phyloP scores from a whole-genome alignment of 2,797 vertebrate species.

The Sternarchorhynchus goeldii region DNA sequence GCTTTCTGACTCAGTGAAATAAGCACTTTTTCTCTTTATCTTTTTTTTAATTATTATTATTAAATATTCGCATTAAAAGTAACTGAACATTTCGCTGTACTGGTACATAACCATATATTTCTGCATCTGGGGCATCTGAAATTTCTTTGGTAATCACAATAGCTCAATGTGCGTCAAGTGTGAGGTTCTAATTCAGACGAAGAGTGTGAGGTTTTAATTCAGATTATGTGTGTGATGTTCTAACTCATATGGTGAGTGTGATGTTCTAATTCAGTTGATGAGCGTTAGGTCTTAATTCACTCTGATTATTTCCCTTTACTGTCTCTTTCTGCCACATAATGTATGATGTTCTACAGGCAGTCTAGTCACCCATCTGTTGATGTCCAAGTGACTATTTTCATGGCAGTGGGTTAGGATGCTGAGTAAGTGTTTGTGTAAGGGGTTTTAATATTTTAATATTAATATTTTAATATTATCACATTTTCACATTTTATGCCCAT shows the following conservation, averaged over 20 bases:
- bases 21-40: slow-evolving; percentile 19
- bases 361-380: slow-evolving; percentile 2
- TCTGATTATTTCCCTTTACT: background rate
- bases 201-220: too few species aligned
- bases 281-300: slow-evolving; percentile 1
- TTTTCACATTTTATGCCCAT: slow-evolving; percentile 17
- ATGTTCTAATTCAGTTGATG: too few species aligned
- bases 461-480: too few species aligned
- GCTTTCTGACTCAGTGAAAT: slow-evolving; percentile 11
- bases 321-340: slow-evolving; percentile 22
- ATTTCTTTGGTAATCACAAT: slow-evolving; percentile 28
- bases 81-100: background rate
- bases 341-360: background rate
- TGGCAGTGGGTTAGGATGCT: background rate
- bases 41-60: too few species aligned
- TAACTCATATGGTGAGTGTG: too few species aligned
- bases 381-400: background rate
- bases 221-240: too few species aligned
- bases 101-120: background rate
- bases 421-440: slow-evolving; percentile 28
- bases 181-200: slow-evolving; percentile 1
- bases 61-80: background rate
- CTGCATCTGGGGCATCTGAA: background rate
- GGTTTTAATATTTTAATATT: slow-evolving; percentile 30
- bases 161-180: slow-evolving; percentile 35